Conservation (phyloP, 2,113 vertebrate species). For the Cavia aperea region DNA sequence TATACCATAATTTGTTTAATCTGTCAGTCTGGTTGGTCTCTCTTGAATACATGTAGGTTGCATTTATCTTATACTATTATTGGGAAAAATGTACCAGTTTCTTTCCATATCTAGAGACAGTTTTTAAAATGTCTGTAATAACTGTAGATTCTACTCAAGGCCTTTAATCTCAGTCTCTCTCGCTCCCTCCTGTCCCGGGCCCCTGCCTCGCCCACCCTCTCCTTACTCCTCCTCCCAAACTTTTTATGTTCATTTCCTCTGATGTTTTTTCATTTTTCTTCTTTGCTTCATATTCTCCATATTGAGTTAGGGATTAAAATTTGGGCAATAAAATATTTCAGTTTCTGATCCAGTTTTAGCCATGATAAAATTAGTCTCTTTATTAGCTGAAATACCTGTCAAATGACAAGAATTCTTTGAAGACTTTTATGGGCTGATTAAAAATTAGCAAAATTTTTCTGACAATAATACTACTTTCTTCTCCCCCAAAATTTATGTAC, state of each 20-base stretch:
- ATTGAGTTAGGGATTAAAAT: background rate
- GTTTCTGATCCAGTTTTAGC: background rate
- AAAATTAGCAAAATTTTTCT: conserved; percentile 8
- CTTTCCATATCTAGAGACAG: background rate
- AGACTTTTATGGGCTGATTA: background rate
- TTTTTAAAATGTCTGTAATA: conserved; percentile 16
- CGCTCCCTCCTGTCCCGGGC: background rate
- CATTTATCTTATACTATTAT: background rate
- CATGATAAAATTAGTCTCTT: background rate
- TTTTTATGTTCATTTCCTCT: background rate
- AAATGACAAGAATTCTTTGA: conserved; percentile 7
- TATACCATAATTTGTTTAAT: background rate
- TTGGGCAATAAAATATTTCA: background rate
- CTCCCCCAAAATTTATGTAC: background rate
- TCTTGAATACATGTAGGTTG: background rate
- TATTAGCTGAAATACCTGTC: conserved; percentile 17
- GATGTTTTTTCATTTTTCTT: background rate
- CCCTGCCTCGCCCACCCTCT: background rate
- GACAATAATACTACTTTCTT: background rate
- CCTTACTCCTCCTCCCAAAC: fast-evolving
- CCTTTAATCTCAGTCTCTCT: background rate
- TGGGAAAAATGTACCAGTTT: background rate
- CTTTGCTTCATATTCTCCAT: background rate
- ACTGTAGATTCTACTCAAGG: background rate
- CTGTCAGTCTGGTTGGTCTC: background rate